Evolutionary conservation across 2,113 vertebrate genomes (phyloP), one percentile per base, ranked within the genome.

Genomic region (Sorex fumeus): DNA sequence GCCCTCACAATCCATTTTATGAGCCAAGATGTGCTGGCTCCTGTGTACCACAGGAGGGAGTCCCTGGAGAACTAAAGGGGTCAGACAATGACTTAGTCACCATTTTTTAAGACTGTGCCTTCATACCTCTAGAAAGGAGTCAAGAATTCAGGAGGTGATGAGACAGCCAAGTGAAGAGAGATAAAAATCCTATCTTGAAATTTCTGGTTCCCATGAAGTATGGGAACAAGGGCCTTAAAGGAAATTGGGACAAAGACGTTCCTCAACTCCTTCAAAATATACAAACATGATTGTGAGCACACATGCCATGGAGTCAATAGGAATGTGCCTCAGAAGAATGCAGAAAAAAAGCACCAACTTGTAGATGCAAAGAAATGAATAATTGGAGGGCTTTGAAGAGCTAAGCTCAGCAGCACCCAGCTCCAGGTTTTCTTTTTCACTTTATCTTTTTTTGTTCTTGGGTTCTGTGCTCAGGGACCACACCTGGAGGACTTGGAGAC

Each of bases 201-300:
- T 82, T 76, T 94, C 79, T 92, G 57, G 45, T 74, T 88, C 30
- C 28, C 13, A 74, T 78, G 32, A 93, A 3, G 19, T 45, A 86
- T 70, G 32, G 28, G 84, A 82, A 30, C 32, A 25, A 78, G 66
- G 62, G 10, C 19, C 23, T 78, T 21, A 21, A 60, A 50, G 25
- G 16, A 85, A 43, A 62, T 72, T 67, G 30, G 25, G 30, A 86
- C 16, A 10, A 45, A 53, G 21, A 82, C 2, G 16, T 43, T 90
- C 84, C 84, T 36, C 25, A 88, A 15, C 57, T 21, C 3, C 21
- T 2, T 80, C 21, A 32, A 67, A 4, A 77, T 43, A 66, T 18
- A 53, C 16, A 69, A 30, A 83, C 64, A 80, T 30, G 53, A 32
- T 11, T 43, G 32, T 43, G 45, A 3, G 28, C 30, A 62, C 19